A percentile compares a stretch with the other conserved stretches of the same genome.
Conservation (phyloP, 1,140 invertebrate species). For the Polyergus mexicanus region DNA sequence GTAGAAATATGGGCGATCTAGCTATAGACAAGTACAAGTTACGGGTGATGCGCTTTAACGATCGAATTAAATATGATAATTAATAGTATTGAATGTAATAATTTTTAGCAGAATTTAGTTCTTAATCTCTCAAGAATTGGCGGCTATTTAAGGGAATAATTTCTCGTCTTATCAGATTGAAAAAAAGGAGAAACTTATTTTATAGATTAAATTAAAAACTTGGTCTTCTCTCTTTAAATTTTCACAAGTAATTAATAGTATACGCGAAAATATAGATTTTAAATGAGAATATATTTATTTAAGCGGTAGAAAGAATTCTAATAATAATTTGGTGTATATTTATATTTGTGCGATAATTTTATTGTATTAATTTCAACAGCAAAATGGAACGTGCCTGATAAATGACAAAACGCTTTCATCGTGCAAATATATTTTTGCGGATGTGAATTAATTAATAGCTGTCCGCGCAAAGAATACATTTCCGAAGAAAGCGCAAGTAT, state of each 20-base stretch:
- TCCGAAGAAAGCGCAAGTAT: conserved; percentile 17
- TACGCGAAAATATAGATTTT: background rate
- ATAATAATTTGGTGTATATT: background rate
- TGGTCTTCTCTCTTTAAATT: background rate
- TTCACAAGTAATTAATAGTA: background rate
- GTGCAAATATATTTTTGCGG: background rate
- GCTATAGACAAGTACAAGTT: background rate
- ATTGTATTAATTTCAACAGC: background rate
- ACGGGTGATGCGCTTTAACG: background rate
- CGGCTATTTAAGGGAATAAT: conserved; percentile 9
- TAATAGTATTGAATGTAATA: background rate
- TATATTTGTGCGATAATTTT: background rate
- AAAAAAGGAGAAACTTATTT: background rate
- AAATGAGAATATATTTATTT: background rate
- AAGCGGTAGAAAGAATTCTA: background rate
- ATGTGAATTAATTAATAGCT: conserved; percentile 10
- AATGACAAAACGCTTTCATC: conserved; percentile 34
- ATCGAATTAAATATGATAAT: conserved; percentile 22
- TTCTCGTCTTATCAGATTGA: background rate
- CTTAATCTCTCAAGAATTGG: background rate
- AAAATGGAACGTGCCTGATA: background rate
- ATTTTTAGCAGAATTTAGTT: background rate
- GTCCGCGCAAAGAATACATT: background rate
- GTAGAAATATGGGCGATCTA: conserved; percentile 16
- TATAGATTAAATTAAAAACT: background rate